Evolutionary conservation across 2,888 invertebrate genomes (phyloP), one percentile per base, ranked within the genome.

Genomic region (Mamestra brassicae): DNA sequence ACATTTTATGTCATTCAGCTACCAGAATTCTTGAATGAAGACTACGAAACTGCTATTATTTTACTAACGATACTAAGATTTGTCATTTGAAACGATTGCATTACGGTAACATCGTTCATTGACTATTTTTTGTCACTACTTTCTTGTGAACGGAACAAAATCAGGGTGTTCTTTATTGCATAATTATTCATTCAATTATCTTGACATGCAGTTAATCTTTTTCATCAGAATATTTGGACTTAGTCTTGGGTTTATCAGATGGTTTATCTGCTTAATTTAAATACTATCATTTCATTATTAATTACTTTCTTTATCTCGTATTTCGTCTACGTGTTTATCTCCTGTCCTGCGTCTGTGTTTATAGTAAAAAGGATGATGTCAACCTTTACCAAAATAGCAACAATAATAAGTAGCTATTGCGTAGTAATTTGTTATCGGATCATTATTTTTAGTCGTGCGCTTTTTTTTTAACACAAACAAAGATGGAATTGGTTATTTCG

Each of bases 11-110:
- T 5, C 13, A 50, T 13, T 63, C 7, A 15, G 6, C n/a, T 2
- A n/a, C n/a, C n/a, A 60, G 57, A 69, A 54, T 62, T 69, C 55
- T 57, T 81, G 77, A 82, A 79, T 69, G 77, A 62, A 66, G 5
- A 61, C 26, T 38, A 65, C 15, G 34, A 58, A 47, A 65, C 11
- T 34, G 45, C 10, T 47, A 67, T 8, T 42, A 47, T 63, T 74
- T 38, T 60, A 50, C 38, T 36, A 26, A 80, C 8, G 58, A 57
- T 62, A 11, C 45, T 38, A 50, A 55, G 54, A 60, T 6, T 58
- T 63, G 15, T 55, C 60, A 52, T 66, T 38, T 10, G 8, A 34
- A 26, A 26, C 3, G 13, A 17, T 63, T 60, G 38, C 36, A 38
- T 34, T 45, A 17, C 42, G 4, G 34, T 17, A 66, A 45, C 26